Evolutionary conservation across 1,140 invertebrate species (phyloP), one percentile per base, ranked within the genome.

Genomic region (Pissodes strobi): DNA sequence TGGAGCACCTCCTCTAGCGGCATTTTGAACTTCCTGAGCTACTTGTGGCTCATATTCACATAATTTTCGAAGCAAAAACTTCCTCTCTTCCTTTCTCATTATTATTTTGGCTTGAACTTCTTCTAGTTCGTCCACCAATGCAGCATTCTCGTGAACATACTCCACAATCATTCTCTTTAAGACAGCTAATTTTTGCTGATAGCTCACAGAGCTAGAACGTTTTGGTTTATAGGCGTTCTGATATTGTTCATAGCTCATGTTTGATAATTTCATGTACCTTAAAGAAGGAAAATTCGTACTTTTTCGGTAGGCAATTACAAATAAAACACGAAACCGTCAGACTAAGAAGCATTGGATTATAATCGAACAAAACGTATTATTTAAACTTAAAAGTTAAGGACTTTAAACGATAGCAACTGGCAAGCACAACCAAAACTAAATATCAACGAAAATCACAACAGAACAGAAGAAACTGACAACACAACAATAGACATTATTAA

Each of bases 61-160:
- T 37, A 88, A 74, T 79, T 88, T 89, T 69, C 83, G 81, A n/a
- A 88, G 74, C 53, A 90, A 77, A 80, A 86, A 90, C 75, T 89
- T 83, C 67, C 90, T 81, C 77, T 92, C 90, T 78, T 92, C 89
- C 75, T 89, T 90, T 1, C 86, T 85, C 63, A 87, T 81, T 41
- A 88, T 78, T 38, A 91, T 85, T 78, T 88, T 89, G 71, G 90
- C 88, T 79, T 93, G 89, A 63, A 88, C 83, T 76, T 86, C 82
- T 8, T 89, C 84, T 34, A 91, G 86, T 83, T 91, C 89, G 83
- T 92, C 90, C 78, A 90, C 91, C 8, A 92, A 70, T 13, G 89
- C 87, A 65, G 89, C 88, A 85, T 92, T 92, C 81, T 91, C 86
- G 61, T 75, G 72, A 6, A 77, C 74, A 64, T 72, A 76, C 69